Percentiles rank a stretch among this genome's conserved stretches.
Evolutionary conservation across 2,113 vertebrate genomes (phyloP).

Genomic region (cat (Felis catus)): F.catus_Fca126_mat1.0 CM031412.1:51611501-51612000

Average conservation of each 20-base stretch:
- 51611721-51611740: background rate
- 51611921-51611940: background rate
- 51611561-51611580: constrained; percentile 15
- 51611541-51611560: background rate
- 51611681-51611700: background rate
- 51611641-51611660: constrained; percentile 24
- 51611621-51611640: constrained; percentile 2
- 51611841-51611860: background rate
- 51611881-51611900: background rate
- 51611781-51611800: background rate
- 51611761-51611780: background rate
- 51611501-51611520: background rate
- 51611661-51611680: background rate
- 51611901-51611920: background rate
- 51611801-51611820: background rate
- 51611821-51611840: constrained; percentile 2
- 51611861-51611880: background rate
- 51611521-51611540: background rate
- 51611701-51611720: background rate
- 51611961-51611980: background rate
- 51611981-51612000: background rate
- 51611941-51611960: too few species aligned
- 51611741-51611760: background rate
- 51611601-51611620: background rate
- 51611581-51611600: background rate